phyloP scores from a whole-genome alignment of 1,140 invertebrate genomes.

The Tetranychus cinnabarinus region DNA sequence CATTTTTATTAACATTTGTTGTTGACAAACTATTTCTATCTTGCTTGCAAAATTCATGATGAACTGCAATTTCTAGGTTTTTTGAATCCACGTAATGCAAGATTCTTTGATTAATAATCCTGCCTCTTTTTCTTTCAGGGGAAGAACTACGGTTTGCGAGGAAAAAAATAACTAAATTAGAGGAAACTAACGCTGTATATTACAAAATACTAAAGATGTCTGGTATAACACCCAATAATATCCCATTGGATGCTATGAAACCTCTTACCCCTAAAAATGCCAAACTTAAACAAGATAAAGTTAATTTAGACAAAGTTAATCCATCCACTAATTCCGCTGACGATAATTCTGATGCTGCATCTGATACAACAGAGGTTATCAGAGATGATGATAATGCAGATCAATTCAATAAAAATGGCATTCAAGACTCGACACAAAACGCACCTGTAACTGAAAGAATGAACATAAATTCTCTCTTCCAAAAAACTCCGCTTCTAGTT shows the following conservation, averaged over 20 bases:
- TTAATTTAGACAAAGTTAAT: neutral
- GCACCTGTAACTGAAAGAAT: neutral
- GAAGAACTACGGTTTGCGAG: slow-evolving; percentile 16
- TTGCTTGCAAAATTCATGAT: too few relatives aligned
- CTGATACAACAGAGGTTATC: neutral
- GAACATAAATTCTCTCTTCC: neutral
- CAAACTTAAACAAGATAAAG: neutral
- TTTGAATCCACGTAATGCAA: too few relatives aligned
- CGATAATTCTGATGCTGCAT: neutral
- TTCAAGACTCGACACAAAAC: neutral
- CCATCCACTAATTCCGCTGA: slow-evolving; percentile 3
- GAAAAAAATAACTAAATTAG: slow-evolving; percentile 14
- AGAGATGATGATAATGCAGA: neutral
- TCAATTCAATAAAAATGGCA: neutral
- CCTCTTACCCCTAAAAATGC: slow-evolving; percentile 9
- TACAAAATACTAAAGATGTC: slow-evolving; percentile 17
- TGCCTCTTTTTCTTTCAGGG: slow-evolving; percentile 8
- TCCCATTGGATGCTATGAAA: slow-evolving; percentile 3
- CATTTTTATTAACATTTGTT: too few relatives aligned
- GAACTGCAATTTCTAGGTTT: too few relatives aligned
- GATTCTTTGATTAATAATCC: neutral
- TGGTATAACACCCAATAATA: slow-evolving; percentile 13
- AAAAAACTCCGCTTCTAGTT: neutral
- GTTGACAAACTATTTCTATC: too few relatives aligned
- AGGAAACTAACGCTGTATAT: slow-evolving; percentile 15